A percentile compares a stretch with the other conserved stretches of the same genome.
These are phyloP conservation scores for Microplitis manilae DNA, from an alignment of 2,888 invertebrate genomes.

Conservation along the genomic window DNA sequence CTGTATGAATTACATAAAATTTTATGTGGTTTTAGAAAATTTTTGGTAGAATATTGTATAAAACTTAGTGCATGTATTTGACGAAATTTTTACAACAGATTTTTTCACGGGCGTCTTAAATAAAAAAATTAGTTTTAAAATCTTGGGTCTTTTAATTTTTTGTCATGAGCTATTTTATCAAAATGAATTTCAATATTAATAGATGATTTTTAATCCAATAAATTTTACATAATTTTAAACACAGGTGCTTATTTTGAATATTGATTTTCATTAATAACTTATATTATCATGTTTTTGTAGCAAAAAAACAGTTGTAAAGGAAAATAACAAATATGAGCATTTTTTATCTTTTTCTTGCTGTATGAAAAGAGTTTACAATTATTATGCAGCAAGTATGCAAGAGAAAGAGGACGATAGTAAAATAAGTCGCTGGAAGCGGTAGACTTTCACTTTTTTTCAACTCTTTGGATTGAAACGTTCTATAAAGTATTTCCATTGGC, in stretches of 20 bases:
- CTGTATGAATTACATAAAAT: too few species aligned
- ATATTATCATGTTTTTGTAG: background rate
- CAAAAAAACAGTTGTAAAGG: background rate
- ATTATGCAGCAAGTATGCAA: background rate
- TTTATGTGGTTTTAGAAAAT: too few species aligned
- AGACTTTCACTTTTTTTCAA: conserved; percentile 68
- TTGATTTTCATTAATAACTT: background rate
- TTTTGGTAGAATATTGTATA: too few species aligned
- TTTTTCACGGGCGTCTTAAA: too few species aligned
- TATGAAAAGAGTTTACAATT: background rate
- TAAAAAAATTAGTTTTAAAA: too few species aligned
- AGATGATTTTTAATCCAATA: background rate
- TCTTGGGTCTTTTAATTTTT: too few species aligned
- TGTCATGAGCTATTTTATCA: too few species aligned
- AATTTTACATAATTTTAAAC: background rate
- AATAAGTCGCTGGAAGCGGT: conserved; percentile 50
- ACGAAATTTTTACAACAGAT: too few species aligned
- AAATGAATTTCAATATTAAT: too few species aligned
- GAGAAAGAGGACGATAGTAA: conserved; percentile 29
- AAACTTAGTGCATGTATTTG: too few species aligned
- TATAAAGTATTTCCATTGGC: conserved; percentile 47
- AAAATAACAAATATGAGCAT: background rate
- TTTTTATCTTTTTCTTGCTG: too few species aligned
- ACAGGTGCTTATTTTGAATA: background rate
- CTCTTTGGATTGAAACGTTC: background rate